These are phyloP conservation scores for Hippocampus comes DNA, from an alignment of 2,113 vertebrate genomes.

Conservation along the genomic window DNA sequence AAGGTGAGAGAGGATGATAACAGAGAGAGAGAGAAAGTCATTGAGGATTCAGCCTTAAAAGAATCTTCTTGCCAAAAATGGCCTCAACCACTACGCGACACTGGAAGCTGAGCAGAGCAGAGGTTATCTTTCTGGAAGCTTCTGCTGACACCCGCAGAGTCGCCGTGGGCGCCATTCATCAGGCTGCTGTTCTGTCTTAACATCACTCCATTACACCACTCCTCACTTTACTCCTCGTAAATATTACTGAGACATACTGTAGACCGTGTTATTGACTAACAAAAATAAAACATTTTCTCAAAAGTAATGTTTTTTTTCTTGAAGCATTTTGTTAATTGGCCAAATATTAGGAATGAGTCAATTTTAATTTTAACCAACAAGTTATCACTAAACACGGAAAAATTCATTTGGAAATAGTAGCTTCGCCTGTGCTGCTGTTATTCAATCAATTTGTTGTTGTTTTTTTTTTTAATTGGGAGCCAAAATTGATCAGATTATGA, in stretches of 20 bases:
- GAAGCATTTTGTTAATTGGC: background rate
- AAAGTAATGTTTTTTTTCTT: background rate
- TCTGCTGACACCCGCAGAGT: slow-evolving; percentile 51
- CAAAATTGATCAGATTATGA: background rate
- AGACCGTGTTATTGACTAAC: slow-evolving; percentile 1
- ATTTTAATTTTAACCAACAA: background rate
- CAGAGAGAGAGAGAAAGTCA: slow-evolving; percentile 20
- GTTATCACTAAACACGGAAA: background rate
- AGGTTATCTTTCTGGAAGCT: slow-evolving; percentile 64
- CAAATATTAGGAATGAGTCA: background rate
- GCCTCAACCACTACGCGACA: slow-evolving; percentile 28
- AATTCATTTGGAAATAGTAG: background rate
- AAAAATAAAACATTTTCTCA: background rate
- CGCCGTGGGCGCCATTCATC: slow-evolving; percentile 59
- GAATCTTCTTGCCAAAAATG: slow-evolving; percentile 14
- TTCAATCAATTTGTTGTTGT: too few relatives aligned
- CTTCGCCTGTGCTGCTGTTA: background rate
- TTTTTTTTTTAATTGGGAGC: too few relatives aligned
- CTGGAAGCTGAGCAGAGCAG: slow-evolving; percentile 32
- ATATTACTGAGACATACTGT: slow-evolving; percentile 33
- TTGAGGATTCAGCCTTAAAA: slow-evolving; percentile 1
- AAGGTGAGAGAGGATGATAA: slow-evolving; percentile 27
- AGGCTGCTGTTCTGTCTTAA: slow-evolving; percentile 54
- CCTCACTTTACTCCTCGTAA: slow-evolving; percentile 70
- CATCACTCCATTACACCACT: slow-evolving; percentile 65